A percentile compares a stretch with the other conserved stretches of the same genome.
phyloP scores from a whole-genome alignment of 2,888 invertebrate species.

The Enchytraeus crypticus region DNA sequence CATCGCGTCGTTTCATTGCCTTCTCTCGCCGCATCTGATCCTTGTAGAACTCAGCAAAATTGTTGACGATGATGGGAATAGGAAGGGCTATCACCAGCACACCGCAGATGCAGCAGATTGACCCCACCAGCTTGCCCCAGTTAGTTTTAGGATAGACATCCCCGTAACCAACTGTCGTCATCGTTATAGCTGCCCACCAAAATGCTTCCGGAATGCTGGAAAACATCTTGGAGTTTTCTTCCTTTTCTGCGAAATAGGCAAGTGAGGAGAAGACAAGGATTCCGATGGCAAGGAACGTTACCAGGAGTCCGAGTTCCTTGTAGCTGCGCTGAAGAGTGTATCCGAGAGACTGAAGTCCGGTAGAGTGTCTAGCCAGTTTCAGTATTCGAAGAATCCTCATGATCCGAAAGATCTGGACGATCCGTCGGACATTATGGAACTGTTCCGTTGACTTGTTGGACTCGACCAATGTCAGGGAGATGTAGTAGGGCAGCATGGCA shows the following conservation, averaged over 20 bases:
- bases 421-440: constrained; percentile 81
- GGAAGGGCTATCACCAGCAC: constrained; percentile 99
- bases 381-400: constrained; percentile 49
- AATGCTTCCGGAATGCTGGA: constrained; percentile 98
- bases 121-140: constrained; percentile 98
- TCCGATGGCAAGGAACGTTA: constrained; percentile 98
- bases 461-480: constrained; percentile 90
- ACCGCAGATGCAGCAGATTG: constrained; percentile 99
- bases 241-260: constrained; percentile 98
- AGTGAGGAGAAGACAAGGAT: constrained; percentile 96
- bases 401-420: constrained; percentile 96
- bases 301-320: constrained; percentile 90
- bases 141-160: constrained; percentile 94
- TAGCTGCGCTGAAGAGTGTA: constrained; percentile 96
- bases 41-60: constrained; percentile 99
- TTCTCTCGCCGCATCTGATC: constrained; percentile 96
- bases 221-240: constrained; percentile 89
- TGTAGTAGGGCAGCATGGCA: constrained; percentile 96
- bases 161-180: constrained; percentile 74
- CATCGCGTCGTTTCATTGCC: constrained; percentile 91
- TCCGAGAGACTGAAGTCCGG: constrained; percentile 93
- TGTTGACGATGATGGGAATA: constrained; percentile 99
- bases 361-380: constrained; percentile 79
- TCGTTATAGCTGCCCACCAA: constrained; percentile 99
- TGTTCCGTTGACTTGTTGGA: constrained; percentile 66